Base-by-base conservation (phyloP, 2,888 invertebrate genomes). In the Atethmia centrago region DNA sequence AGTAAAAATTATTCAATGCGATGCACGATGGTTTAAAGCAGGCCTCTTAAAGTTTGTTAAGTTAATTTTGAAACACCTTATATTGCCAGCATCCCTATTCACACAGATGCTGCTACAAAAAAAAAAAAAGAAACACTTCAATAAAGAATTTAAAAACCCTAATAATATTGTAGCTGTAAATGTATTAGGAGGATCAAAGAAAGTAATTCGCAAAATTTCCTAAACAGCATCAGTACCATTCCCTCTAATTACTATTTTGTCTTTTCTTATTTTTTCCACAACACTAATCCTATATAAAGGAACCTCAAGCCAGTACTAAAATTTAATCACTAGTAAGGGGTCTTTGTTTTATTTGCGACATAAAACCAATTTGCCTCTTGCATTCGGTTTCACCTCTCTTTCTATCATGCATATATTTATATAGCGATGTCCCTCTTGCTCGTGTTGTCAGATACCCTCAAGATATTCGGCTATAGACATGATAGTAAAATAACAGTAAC, bases 321-420 rank as follows among this genome's bases (percentile, higher is more conserved):
- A 84, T 87, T 84, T 85, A 88, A 90, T 89, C 87, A 87, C 85
- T 78, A 73, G 75, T 82, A 77, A 82, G 80, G 87, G 84, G 84
- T 79, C 85, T 86, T 86, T 85, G 82, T 88, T 89, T 88, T 88
- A 88, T 88, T 88, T 85, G 83, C 81, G 72, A 68, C 82, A 85
- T 82, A 81, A 87, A 87, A 84, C 82, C 81, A 84, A 86, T 86
- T 86, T 87, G 82, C 75, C 53, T 85, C 70, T 82, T 79, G 74
- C 80, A 76, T 77, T 76, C 40, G 12, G 14, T 58, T n/a, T 78
- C 42, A 51, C 21, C 31, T 82, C 79, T 64, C 77, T 55, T 59
- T 82, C 63, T 67, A 12, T 7, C 55, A 8, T n/a, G 14, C n/a
- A 19, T 16, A 10, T 36, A 9, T 70, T 64, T 14, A n/a, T 61